Base-by-base conservation (phyloP, 2,113 vertebrate genomes). In the Emberiza fucata region DNA sequence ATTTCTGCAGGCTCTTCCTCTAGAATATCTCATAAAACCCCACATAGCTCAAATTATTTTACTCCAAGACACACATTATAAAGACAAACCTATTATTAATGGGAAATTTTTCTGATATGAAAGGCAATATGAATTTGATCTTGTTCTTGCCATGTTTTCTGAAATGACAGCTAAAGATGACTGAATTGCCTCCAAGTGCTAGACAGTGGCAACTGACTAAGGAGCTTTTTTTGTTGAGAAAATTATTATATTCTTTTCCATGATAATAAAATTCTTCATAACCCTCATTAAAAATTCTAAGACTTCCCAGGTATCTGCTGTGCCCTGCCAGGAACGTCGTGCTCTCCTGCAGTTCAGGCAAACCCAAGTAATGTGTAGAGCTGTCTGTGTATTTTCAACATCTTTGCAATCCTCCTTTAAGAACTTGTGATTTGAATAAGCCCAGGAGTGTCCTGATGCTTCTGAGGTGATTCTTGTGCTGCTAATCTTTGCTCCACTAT, bases 401-500 rank as follows among this genome's bases (percentile, higher is more conserved):
- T 88, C 68, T 92, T 80, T 47, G 50, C 90, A 92, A 92, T 80
- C 68, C 66, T 85, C 45, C 42, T 73, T 73, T 90, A 92, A 78
- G 92, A 83, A 90, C 35, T 50, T 73, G 39, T 39, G 71, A 96
- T 85, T 91, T 88, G 66, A 94, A 90, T 79, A 96, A 93, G 66
- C 61, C 90, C 78, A 90, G 87, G 70, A 94, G 73, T 64, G 61
- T 71, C 90, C 81, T 95, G 90, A 87, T 90, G 87, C 66, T 92
- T 95, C 83, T 86, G 91, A 91, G 86, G 86, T 81, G 91, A 94
- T 70, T 86, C 91, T 86, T 83, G 40, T 53, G 72, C 83, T 70
- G 93, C 89, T 96, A 94, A 96, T 95, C 93, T 94, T 92, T 77
- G 68, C 91, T 94, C 54, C 64, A 73, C 94, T 96, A 91, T 91